Percentiles rank a stretch among this genome's conserved stretches.
These are phyloP conservation scores for Echinarachnius parma DNA, from an alignment of 53 echinoderm and acorn worm genomes.

Conservation along the genomic window DNA sequence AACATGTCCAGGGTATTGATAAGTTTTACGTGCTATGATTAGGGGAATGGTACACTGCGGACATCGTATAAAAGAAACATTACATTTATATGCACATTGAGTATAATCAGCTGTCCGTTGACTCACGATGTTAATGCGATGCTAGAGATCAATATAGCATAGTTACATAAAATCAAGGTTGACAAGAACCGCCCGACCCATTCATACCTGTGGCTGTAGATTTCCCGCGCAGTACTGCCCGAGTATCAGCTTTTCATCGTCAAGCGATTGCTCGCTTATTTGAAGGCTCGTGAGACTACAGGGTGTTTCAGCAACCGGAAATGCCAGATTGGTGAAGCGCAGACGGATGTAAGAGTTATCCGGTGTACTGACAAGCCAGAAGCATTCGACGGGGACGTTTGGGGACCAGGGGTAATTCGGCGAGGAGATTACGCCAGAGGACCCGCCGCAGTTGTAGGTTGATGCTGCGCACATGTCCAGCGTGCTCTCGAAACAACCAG, in stretches of 20 bases:
- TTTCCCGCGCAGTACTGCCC: background rate
- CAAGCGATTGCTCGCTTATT: background rate
- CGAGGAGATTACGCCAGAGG: conserved; percentile 15
- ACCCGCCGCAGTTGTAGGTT: background rate
- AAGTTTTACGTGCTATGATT: too few species aligned
- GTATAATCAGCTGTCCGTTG: too few species aligned
- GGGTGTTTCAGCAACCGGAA: background rate
- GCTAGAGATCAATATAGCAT: too few species aligned
- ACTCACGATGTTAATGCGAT: too few species aligned
- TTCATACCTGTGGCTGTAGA: background rate
- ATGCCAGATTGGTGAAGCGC: background rate
- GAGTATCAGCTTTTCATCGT: background rate
- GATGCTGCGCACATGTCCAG: background rate
- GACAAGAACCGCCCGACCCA: too few species aligned
- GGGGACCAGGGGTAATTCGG: conserved; percentile 5
- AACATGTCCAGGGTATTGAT: too few species aligned
- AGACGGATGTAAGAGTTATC: conserved; percentile 9
- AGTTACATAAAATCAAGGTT: too few species aligned
- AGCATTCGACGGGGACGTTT: background rate
- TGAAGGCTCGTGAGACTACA: background rate
- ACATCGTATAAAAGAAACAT: too few species aligned
- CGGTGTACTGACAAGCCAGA: conserved; percentile 7
- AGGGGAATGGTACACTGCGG: too few species aligned
- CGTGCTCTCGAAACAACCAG: conserved; percentile 25
- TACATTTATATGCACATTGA: too few species aligned